Percentiles rank a stretch among this genome's conserved stretches.
phyloP scores from a whole-genome alignment of 2,797 vertebrate genomes.

The Enteromius thamalakanensis region DNA sequence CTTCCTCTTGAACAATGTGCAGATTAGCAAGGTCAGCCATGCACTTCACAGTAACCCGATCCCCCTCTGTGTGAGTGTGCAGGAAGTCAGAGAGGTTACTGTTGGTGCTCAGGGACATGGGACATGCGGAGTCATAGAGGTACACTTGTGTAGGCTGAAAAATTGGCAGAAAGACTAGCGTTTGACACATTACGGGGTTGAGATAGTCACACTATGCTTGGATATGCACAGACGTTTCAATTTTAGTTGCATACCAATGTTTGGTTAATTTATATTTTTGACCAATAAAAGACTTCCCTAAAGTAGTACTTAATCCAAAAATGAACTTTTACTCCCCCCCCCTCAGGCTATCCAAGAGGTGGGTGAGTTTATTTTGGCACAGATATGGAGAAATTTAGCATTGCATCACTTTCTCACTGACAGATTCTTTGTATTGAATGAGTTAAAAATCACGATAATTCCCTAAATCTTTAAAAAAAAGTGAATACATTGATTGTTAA shows the following conservation, averaged over 20 bases:
- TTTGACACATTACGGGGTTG: constrained; percentile 1
- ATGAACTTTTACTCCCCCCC: too few relatives aligned
- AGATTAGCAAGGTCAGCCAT: constrained; percentile 60
- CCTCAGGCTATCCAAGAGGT: neutral
- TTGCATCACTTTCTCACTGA: neutral
- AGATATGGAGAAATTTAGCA: neutral
- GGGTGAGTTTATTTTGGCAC: neutral
- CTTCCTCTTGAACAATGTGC: constrained; percentile 59
- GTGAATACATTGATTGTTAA: neutral
- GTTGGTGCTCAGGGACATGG: constrained; percentile 4
- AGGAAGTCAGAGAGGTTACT: constrained; percentile 7
- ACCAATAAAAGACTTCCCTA: neutral
- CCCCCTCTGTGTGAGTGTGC: constrained; percentile 42
- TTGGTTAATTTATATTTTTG: neutral
- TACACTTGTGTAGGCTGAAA: constrained; percentile 20
- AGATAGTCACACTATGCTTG: neutral
- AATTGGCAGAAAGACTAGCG: neutral
- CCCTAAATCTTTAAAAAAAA: neutral
- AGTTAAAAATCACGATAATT: neutral
- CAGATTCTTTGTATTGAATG: neutral
- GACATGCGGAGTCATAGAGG: constrained; percentile 6
- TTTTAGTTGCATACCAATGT: neutral
- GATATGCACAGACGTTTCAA: neutral
- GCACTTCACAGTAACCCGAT: constrained; percentile 51
- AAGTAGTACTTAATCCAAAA: neutral